Evolutionary conservation across 1,140 invertebrate genomes (phyloP), one percentile per base, ranked within the genome.

Genomic region (Sminthurides bifidus): DNA sequence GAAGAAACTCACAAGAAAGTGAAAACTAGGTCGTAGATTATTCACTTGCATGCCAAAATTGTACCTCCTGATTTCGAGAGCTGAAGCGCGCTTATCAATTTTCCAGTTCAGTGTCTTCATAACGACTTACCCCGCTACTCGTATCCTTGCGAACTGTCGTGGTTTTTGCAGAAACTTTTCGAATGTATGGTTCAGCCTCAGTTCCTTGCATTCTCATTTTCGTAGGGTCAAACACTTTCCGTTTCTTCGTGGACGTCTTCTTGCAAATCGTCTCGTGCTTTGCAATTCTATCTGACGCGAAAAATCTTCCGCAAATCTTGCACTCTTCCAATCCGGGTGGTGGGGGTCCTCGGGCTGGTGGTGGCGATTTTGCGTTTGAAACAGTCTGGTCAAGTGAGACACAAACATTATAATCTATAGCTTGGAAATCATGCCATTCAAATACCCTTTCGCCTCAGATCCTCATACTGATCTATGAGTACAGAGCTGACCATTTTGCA

Each of bases 191-290:
- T 65, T 92, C 89, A 21, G 86, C 78, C 65, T 94, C 92, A 0
- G 91, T 94, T 23, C 91, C 91, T 71, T 81, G 73, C 6, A 89
- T 76, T 40, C 92, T 75, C 67, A 85, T 85, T 69, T 88, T 88
- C 3, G 81, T 76, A 12, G 84, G 80, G 71, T 96, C 90, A 68
- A 91, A 93, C 8, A 80, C 77, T 73, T 90, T 92, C 55, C 91
- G 75, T 65, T 88, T 88, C 66, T 85, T 87, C 21, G 77, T 75
- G 5, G 75, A 72, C 5, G 81, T 78, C 66, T 86, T 87, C 29
- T 73, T 66, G 68, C 90, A 92, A 59, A 91, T 85, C n/a, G 79
- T 72, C 70, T 87, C 77, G 68, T 96, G 92, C 61, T 82, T 83
- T 30, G 70, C 70, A 10, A 94, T 71, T 1, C 92, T 77, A 66